A percentile compares a stretch with the other conserved stretches of the same genome.
Conservation (phyloP, 2,797 vertebrate genomes). For the Sebastes jordani region DNA sequence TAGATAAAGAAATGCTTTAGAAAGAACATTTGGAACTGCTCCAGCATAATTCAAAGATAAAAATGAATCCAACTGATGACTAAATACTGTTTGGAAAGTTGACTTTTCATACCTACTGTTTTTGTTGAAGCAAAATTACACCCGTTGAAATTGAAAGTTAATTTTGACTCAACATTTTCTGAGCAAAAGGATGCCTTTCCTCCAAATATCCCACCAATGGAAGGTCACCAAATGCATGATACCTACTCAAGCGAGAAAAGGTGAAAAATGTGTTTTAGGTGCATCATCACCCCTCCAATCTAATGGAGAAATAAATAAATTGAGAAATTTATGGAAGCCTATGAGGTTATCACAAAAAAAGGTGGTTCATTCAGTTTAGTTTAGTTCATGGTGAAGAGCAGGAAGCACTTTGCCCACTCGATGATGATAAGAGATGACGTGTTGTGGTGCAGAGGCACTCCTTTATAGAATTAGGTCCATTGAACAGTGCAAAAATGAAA, state of each 20-base stretch:
- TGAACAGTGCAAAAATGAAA: background rate
- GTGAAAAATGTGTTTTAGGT: background rate
- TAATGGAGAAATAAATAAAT: slow-evolving; percentile 7
- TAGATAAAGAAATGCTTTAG: background rate
- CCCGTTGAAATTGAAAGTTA: background rate
- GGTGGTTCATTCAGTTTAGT: slow-evolving; percentile 1
- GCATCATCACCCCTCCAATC: background rate
- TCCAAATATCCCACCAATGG: background rate
- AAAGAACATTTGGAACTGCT: background rate
- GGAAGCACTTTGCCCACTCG: background rate
- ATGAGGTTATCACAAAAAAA: background rate
- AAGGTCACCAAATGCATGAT: background rate
- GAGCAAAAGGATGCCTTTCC: background rate
- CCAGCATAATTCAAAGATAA: background rate
- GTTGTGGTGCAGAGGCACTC: background rate
- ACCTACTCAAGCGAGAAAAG: background rate
- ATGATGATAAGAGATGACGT: slow-evolving; percentile 15
- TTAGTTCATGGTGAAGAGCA: background rate
- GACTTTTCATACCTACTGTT: background rate
- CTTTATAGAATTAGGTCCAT: background rate
- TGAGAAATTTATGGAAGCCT: background rate
- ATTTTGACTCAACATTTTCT: background rate
- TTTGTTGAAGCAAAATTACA: background rate
- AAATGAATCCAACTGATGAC: background rate
- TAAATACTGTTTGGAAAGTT: background rate